Base-by-base conservation (phyloP, 2,797 vertebrate genomes). In the Schizothorax lantsangensis region DNA sequence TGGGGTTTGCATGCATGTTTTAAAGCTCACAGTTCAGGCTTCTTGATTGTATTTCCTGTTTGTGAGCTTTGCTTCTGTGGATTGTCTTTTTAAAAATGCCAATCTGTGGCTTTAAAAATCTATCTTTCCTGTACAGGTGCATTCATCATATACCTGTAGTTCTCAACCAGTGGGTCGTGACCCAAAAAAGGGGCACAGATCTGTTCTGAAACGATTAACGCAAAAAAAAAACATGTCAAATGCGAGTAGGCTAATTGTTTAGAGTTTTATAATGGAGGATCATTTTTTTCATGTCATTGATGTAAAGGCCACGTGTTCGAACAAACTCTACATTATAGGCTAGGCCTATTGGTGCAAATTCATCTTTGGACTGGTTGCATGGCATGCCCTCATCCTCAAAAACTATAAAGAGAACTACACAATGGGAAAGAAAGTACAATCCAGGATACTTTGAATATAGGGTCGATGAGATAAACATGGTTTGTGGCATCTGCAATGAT, bases 31-130 rank as follows among this genome's bases (percentile, higher is more conserved):
- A 3, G n/a, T 82, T 84, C 38, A 45, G 36, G 4, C 21, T 40
- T 79, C 52, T 66, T 33, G 40, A 26, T 43, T 68, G 57, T 81
- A 7, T 80, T 62, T 69, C 71, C 79, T 86, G 79, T 75, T 75
- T 40, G 54, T 52, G 78, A 36, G n/a, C 12, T 43, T 75, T 38
- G 54, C 40, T 40, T 40, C 38, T 71, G 66, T 69, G 5, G 38
- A 4, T n/a, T 26, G 23, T 47, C 14, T 19, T 52, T 30, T 52
- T 12, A 26, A 17, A 72, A 57, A 26, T 83, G 52, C 1, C 36
- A 69, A 38, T 21, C 7, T 40, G 4, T 69, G 10, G 26, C 15
- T 64, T 64, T 59, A 80, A 7, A 64, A n/a, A 21, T 40, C 6
- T 3, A 6, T 62, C 40, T 52, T 9, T 21, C n/a, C 47, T 75